Evolutionary conservation across 2,113 vertebrate genomes (phyloP).

Genomic region (Strigops habroptila): DNA sequence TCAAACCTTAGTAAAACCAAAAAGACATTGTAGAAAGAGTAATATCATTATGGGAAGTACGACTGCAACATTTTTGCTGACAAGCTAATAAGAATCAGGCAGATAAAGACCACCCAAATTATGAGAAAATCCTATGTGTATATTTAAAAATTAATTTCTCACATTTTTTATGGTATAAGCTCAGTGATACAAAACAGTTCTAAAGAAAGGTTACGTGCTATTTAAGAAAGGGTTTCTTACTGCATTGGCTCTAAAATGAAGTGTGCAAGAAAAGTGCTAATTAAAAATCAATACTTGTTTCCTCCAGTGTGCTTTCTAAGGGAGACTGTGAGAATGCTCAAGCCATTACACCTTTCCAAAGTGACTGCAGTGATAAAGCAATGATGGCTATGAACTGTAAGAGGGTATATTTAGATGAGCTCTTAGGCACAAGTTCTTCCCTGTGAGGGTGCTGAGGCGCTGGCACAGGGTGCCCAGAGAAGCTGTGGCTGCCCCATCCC

Average conservation of each 20-base stretch:
- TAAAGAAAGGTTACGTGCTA: not conserved
- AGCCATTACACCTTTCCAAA: not conserved
- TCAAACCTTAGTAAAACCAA: not conserved
- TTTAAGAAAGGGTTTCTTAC: not conserved
- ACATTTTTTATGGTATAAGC: not conserved
- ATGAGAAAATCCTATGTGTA: not conserved
- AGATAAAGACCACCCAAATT: not conserved
- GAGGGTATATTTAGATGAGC: not conserved
- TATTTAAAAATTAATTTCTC: not conserved
- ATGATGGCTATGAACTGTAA: not conserved
- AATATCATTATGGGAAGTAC: not conserved
- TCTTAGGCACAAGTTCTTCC: not conserved
- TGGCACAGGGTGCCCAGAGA: not conserved
- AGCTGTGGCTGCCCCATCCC: not conserved
- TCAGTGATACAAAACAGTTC: not conserved
- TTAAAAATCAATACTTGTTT: not conserved
- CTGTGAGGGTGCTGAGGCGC: not conserved
- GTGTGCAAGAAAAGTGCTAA: not conserved
- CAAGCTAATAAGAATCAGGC: not conserved
- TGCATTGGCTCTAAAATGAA: not conserved
- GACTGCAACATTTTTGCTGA: not conserved
- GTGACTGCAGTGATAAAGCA: not conserved
- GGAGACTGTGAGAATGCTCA: not conserved
- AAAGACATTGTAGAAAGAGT: not conserved
- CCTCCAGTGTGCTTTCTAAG: not conserved